Evolutionary conservation across 2,797 vertebrate genomes (phyloP).

Genomic region (Sciurus carolinensis): DNA sequence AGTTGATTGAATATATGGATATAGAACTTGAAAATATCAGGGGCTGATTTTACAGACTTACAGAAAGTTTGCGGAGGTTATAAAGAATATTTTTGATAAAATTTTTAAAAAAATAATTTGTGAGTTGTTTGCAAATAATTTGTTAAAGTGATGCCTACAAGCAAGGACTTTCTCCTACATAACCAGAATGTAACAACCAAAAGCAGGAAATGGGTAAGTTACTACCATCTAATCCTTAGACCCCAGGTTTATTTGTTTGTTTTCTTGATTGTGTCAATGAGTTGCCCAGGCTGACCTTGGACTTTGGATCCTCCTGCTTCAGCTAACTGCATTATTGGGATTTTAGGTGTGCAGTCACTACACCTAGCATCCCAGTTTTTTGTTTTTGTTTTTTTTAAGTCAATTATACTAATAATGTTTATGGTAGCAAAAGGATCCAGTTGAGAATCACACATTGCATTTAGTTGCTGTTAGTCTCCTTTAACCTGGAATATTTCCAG

Average conservation of each 20-base stretch:
- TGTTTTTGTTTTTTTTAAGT: neutral
- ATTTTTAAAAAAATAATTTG: neutral
- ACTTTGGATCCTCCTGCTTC: no score
- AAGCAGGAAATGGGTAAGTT: conserved; percentile 38
- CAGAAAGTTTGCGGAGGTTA: neutral
- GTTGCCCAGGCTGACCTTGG: no score
- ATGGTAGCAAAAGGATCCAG: neutral
- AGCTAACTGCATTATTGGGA: no score
- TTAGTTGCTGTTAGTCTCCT: neutral
- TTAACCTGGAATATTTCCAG: neutral
- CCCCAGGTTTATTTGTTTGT: neutral
- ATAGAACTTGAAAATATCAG: neutral
- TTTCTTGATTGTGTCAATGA: no score
- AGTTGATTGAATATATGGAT: neutral
- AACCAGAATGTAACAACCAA: neutral
- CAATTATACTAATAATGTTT: neutral
- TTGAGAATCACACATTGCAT: neutral
- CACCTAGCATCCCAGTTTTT: no score
- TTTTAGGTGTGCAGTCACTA: no score
- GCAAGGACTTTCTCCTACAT: neutral
- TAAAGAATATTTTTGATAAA: conserved; percentile 13
- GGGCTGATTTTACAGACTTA: neutral
- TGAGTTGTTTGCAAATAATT: neutral
- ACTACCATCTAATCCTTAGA: neutral
- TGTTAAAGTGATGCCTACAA: neutral